A percentile compares a stretch with the other conserved stretches of the same genome.
Conservation (phyloP, 2,888 invertebrate genomes). For the Rhamphomyia laevipes region DNA sequence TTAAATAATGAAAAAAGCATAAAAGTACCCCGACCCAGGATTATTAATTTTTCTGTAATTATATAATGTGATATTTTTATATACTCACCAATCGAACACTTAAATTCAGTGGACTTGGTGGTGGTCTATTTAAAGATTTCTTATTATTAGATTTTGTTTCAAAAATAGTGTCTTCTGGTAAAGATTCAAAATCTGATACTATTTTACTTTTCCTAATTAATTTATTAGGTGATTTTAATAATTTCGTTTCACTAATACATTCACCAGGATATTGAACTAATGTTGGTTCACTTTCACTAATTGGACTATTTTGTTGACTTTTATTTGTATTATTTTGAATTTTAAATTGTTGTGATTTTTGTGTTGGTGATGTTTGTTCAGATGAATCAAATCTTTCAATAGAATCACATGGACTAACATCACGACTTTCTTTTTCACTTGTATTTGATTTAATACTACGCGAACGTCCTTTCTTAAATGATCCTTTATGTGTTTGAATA, state of each 20-base stretch:
- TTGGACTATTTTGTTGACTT: not conserved
- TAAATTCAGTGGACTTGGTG: conserved; percentile 34
- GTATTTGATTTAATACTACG: conserved; percentile 16
- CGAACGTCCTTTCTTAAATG: conserved; percentile 15
- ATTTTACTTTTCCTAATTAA: conserved; percentile 17
- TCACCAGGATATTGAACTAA: conserved; percentile 11
- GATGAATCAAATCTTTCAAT: not conserved
- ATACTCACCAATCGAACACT: conserved; percentile 25
- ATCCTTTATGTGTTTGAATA: conserved; percentile 45
- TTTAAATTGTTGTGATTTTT: not conserved
- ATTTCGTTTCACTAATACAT: conserved; percentile 12
- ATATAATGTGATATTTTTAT: too few relatives aligned
- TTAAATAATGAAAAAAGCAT: too few relatives aligned
- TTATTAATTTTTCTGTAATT: too few relatives aligned
- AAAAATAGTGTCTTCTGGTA: conserved; percentile 34
- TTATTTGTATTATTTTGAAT: conserved; percentile 3
- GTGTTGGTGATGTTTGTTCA: not conserved
- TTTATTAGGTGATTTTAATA: conserved; percentile 12
- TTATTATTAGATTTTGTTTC: conserved; percentile 23
- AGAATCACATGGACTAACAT: conserved; percentile 15
- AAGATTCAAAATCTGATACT: conserved; percentile 30
- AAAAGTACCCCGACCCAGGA: too few relatives aligned
- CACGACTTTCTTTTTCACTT: conserved; percentile 14
- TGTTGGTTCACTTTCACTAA: not conserved
- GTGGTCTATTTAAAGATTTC: conserved; percentile 18